Base-by-base conservation (phyloP, 2,888 invertebrate genomes). In the Thymelicus sylvestris region DNA sequence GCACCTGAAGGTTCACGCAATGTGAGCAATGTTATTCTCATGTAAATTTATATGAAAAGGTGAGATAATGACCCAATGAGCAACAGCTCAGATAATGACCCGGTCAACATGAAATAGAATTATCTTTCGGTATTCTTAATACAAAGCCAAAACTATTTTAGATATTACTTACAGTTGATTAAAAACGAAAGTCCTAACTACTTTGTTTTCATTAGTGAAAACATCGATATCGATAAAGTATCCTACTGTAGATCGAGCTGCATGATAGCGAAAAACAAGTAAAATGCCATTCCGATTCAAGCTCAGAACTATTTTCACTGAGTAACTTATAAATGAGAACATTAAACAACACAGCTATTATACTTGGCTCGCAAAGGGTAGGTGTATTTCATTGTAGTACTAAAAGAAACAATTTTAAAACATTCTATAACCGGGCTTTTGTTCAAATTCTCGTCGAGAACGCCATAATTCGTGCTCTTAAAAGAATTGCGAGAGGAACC, bases 1-100 rank as follows among this genome's bases (percentile, higher is more conserved):
- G 87, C 86, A 90, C 83, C 86, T 88, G 85, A 77, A 81, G 81
- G 83, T 77, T 86, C 82, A 86, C 83, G 85, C 84, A 83, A 83
- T 79, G 69, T 63, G 66, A 48, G 73, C 76, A 74, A 60, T 60
- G 73, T 76, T 77, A 74, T 76, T 77, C 66, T 74, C 69, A 67
- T 74, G 73, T 66, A 60, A 73, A 74, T 72, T 71, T 66, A 55
- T 67, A 63, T 55, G 66, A 67, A 50, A 55, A 31, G 31, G 2
- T 50, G 52, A 60, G 47, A 6, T 75, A 74, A n/a, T n/a, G 71
- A 71, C 68, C n/a, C n/a, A n/a, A n/a, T n/a, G n/a, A n/a, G 66
- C 47, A 66, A 66, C 73, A 63, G 19, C 39, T 48, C 48, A 15
- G 52, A 61, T 47, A 55, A 55, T 67, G n/a, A 61, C 47, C n/a